Evolutionary conservation across 2,888 invertebrate species (phyloP), one percentile per base, ranked within the genome.

Genomic region (Ganaspis brasiliensis): DNA sequence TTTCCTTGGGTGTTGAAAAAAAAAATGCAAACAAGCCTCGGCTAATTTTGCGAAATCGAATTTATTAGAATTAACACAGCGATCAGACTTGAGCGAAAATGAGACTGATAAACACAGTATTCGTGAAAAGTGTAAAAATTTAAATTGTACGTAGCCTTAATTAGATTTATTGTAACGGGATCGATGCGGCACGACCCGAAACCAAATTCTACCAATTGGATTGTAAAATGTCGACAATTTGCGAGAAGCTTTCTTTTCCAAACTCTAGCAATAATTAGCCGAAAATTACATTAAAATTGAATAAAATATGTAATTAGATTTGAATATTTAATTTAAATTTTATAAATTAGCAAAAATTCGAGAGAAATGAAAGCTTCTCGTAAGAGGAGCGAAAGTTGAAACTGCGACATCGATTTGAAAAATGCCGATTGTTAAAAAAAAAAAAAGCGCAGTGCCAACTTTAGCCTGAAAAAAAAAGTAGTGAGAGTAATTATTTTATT

Each of bases 101-200:
- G 91, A 91, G 91, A 91, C 91, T 91, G 91, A 91, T 88, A 88
- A 84, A 85, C 85, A 91, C 91, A 91, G 91, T 91, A 91, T 91
- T 91, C 86, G 86, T 85, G 87, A 86, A 87, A 86, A 88, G 84
- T 85, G 86, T 87, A 85, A 87, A n/a, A 82, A 82, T 61, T 81
- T 74, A 78, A 77, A 75, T 73, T 76, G 59, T 70, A 78, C 79
- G 81, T 89, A 89, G 88, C 88, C 86, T 88, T 89, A 85, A 87
- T 87, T 87, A 87, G 82, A 83, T 87, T 80, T 85, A 85, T 82
- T 84, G 74, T 74, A 40, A 19, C 67, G 45, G 45, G 45, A 67
- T 45, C 67, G 45, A 52, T 31, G 72, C 52, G 63, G 72, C 67
- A 55, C 24, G 79, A 75, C 72, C 76, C 78, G 83, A 83, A 81